Evolutionary conservation across 2,888 invertebrate genomes (phyloP), one percentile per base, ranked within the genome.

Genomic region (Drosophila subquinaria): DNA sequence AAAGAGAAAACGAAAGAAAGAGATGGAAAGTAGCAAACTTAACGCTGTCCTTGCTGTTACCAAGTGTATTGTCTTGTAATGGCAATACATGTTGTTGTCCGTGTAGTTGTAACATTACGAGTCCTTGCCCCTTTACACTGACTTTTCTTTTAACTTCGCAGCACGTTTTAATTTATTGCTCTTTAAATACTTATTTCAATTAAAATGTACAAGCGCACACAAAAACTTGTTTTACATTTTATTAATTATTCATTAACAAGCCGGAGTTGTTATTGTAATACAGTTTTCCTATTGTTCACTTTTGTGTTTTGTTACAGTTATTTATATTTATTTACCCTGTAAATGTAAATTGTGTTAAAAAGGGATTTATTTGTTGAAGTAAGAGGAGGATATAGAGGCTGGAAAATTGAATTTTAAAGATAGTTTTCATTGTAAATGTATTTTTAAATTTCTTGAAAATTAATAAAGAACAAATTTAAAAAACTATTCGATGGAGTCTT

Each of bases 131-230:
- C 30, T 42, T 17, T 33, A 17, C 43, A n/a, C 23, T 47, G 64
- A 57, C 55, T 60, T 67, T 38, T 40, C 56, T 20, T 36, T 38
- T 17, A 43, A 55, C 40, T 57, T 45, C n/a, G 15, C 38, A 59
- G 27, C 52, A 38, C 48, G 71, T 66, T 68, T 62, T 53, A 67
- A 88, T 86, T 88, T 85, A 86, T 85, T 79, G 81, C 66, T 70
- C 17, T 68, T 81, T 89, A 88, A 89, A 77, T 86, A 69, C 76
- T 82, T 74, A 71, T 76, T 89, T 88, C 90, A 86, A 86, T 86
- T 89, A 88, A 79, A 76, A 70, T 67, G 50, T 64, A 65, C 69
- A 73, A 57, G 56, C 65, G 35, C 50, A 52, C 55, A 51, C 55
- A 51, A 55, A 61, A 67, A 62, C 66, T 75, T 69, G 60, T 68